Evolutionary conservation across 2,888 invertebrate species (phyloP).

Genomic region (Atethmia centrago): DNA sequence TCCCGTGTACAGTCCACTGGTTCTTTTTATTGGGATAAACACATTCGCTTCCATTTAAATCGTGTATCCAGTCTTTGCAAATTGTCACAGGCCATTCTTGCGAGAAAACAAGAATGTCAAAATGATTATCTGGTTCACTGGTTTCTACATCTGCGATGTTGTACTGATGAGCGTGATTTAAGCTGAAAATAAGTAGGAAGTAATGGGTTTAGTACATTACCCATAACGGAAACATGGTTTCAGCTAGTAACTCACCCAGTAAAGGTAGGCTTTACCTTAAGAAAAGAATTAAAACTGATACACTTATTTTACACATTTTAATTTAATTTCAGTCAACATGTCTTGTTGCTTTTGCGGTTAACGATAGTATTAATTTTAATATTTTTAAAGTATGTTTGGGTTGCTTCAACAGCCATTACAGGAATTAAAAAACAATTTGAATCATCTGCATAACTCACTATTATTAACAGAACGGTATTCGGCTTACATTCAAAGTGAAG

Average conservation of each 20-base stretch:
- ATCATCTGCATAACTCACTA: not conserved
- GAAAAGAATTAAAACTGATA: not conserved
- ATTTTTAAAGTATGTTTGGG: not conserved
- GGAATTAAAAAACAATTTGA: not conserved
- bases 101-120: constrained; percentile 11
- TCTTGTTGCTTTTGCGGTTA: not conserved
- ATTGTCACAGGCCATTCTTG: constrained; percentile 35
- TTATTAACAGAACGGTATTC: not conserved
- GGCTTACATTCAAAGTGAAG: no score
- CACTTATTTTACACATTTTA: not conserved
- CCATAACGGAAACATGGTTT: not conserved
- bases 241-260: not conserved
- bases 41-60: constrained; percentile 6
- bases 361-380: not conserved
- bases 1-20: constrained; percentile 39
- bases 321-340: not conserved
- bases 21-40: constrained; percentile 17
- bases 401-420: not conserved
- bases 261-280: not conserved
- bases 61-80: constrained; percentile 22
- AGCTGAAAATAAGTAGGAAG: not conserved
- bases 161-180: not conserved
- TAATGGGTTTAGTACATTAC: not conserved
- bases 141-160: not conserved
- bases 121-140: not conserved